A percentile compares a stretch with the other conserved stretches of the same genome.
These are phyloP conservation scores for Cottoperca gobio DNA, from an alignment of 2,797 vertebrate species.

Conservation along the genomic window DNA sequence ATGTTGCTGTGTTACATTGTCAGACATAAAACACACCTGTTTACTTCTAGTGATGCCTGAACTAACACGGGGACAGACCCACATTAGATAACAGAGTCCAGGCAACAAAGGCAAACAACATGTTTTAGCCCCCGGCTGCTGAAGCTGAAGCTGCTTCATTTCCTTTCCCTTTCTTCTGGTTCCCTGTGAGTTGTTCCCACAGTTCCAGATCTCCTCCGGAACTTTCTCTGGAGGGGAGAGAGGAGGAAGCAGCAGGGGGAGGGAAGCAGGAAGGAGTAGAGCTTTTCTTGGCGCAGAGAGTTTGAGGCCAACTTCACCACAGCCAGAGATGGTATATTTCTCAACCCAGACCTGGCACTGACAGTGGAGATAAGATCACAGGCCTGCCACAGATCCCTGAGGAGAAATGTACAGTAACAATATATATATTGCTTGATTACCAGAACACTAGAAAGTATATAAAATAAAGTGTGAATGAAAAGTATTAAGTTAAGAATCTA, in stretches of 20 bases:
- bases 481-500: neutral
- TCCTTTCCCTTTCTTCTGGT: slow-evolving; percentile 20
- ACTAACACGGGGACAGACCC: neutral
- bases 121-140: neutral
- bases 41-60: neutral
- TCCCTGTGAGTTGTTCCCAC: slow-evolving; percentile 39
- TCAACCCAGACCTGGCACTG: neutral
- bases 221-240: slow-evolving; percentile 16
- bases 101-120: neutral
- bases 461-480: neutral
- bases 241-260: neutral
- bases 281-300: slow-evolving; percentile 50
- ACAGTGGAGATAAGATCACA: neutral
- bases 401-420: neutral
- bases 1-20: neutral
- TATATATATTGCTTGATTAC: neutral
- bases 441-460: neutral
- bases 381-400: neutral
- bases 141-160: slow-evolving; percentile 23
- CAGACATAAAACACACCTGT: no score
- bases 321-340: slow-evolving; percentile 25
- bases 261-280: slow-evolving; percentile 19
- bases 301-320: slow-evolving; percentile 22
- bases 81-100: neutral
- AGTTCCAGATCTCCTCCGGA: slow-evolving; percentile 19